Base-by-base conservation (phyloP, 1,140 invertebrate species). In the Drosophila jambulina region DNA sequence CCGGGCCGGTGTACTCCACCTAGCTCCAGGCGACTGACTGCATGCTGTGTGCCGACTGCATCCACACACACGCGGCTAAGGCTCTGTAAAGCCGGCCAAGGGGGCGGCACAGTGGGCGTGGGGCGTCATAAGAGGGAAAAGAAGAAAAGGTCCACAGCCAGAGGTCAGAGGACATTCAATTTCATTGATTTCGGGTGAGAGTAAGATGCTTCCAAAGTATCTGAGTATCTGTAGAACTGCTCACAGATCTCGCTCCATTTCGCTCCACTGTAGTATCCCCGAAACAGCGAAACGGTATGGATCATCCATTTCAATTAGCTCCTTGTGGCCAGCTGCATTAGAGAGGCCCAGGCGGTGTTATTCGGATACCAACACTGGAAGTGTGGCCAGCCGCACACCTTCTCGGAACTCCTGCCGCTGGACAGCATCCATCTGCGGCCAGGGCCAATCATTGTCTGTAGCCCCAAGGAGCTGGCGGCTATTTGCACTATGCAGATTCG, bases 401-500 rank as follows among this genome's bases (percentile, higher is more conserved):
- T 90, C 86, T 81, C 56, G 75, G 86, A 90, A 78, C 45, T 32
- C 36, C 21, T 36, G 51, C 29, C 34, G n/a, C 48, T 23, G 29
- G 43, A 23, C 36, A 43, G 65, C 32, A 69, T 21, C 67, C 59
- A 74, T 74, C 68, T 60, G 69, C 45, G 15, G 42, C 27, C 12
- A 19, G 12, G 46, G 19, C 15, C 57, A 25, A 23, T 67, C 61
- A 75, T 64, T 75, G 84, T 87, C 85, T 88, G 71, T 80, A 80
- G 80, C 84, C 84, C 23, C 36, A 46, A 87, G 84, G 85, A 80
- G 83, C 83, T 82, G 80, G 54, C 83, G 83, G 83, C 83, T 87
- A 87, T 87, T 87, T 87, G 69, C 84, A 87, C 84, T 78, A 64
- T 81, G 76, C 43, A 60, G 49, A 67, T 80, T 62, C 61, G 64